Evolutionary conservation across 2,888 invertebrate genomes (phyloP).

Genomic region (Hyposoter didymator): DNA sequence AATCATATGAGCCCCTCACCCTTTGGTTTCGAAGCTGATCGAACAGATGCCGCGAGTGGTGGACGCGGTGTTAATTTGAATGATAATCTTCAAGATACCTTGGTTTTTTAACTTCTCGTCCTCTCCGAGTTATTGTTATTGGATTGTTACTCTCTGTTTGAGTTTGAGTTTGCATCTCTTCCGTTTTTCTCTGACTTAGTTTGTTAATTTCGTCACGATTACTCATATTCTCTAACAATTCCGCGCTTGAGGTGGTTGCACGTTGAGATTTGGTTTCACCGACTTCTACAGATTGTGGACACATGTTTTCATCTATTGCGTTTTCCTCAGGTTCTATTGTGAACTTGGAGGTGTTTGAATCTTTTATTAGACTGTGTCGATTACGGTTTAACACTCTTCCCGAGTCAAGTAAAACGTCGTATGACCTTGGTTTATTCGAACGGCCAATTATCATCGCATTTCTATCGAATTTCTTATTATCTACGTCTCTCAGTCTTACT

Average conservation of each 20-base stretch:
- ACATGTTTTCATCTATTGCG: no score
- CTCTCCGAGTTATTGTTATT: slow-evolving; percentile 17
- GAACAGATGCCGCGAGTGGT: no score
- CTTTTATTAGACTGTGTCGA: neutral
- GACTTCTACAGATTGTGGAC: no score
- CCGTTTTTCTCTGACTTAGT: no score
- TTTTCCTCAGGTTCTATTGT: no score
- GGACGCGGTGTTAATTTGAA: slow-evolving; percentile 6
- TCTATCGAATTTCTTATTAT: slow-evolving; percentile 5
- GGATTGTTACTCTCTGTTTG: neutral
- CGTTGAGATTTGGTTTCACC: neutral
- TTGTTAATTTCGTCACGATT: neutral
- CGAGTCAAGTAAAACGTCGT: neutral
- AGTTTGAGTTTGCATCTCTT: neutral
- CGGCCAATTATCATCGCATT: neutral
- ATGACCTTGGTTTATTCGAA: neutral
- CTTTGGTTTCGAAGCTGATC: no score
- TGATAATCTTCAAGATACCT: neutral
- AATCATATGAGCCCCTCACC: no score
- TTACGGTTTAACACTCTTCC: neutral
- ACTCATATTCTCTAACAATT: neutral
- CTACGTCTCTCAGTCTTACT: slow-evolving; percentile 3
- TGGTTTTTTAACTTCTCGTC: slow-evolving; percentile 18
- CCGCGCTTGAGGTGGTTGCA: neutral
- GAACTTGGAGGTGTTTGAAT: no score